Percentiles rank a stretch among this genome's conserved stretches.
phyloP scores from a whole-genome alignment of 2,888 invertebrate genomes.

The Celastrina argiolus region DNA sequence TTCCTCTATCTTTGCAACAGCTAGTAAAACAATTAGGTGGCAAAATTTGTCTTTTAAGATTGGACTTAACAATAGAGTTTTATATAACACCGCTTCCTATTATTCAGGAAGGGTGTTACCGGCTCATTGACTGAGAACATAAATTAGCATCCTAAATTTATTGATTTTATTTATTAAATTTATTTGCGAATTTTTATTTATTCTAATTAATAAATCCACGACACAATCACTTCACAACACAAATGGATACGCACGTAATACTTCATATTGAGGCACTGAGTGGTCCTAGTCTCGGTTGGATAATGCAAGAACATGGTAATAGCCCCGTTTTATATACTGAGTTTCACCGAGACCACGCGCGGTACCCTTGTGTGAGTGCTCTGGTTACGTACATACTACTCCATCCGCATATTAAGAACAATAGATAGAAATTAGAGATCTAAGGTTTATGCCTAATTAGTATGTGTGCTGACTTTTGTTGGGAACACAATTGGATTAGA shows the following conservation, averaged over 20 bases:
- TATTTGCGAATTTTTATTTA: not conserved
- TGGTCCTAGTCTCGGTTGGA: constrained; percentile 63
- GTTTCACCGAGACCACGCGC: constrained; percentile 61
- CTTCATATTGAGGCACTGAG: constrained; percentile 56
- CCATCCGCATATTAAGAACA: constrained; percentile 63
- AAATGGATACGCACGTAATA: constrained; percentile 65
- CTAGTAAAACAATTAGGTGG: not conserved
- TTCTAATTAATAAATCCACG: constrained; percentile 27
- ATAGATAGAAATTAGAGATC: constrained; percentile 60
- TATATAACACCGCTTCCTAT: constrained; percentile 61
- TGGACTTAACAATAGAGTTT: constrained; percentile 31
- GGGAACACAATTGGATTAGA: not conserved
- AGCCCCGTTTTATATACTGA: constrained; percentile 74
- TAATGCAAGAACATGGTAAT: constrained; percentile 69
- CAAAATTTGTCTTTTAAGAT: not conserved
- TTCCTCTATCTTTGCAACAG: too few relatives aligned
- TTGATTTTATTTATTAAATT: not conserved
- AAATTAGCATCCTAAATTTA: constrained; percentile 26
- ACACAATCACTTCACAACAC: constrained; percentile 37
- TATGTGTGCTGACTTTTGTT: not conserved
- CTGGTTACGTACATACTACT: constrained; percentile 67
- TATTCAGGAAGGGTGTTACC: constrained; percentile 46
- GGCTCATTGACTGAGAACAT: constrained; percentile 41
- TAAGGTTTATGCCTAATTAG: constrained; percentile 24
- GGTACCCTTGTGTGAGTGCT: constrained; percentile 56